These are phyloP conservation scores for Polypedilum pembai DNA, from an alignment of 1,140 invertebrate genomes.

Conservation along the genomic window DNA sequence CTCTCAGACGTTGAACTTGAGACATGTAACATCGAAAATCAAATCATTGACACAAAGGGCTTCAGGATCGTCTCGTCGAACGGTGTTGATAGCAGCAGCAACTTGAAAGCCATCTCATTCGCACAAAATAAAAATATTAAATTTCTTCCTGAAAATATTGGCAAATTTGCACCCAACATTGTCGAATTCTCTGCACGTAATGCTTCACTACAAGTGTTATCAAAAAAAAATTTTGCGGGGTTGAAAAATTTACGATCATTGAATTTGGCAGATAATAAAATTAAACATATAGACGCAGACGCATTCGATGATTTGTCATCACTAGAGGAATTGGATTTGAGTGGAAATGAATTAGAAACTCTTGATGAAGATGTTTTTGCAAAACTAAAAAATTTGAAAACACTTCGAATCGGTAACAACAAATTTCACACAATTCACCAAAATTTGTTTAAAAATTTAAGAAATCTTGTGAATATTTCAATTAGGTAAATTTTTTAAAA, in stretches of 20 bases:
- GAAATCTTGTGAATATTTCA: background rate
- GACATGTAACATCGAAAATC: background rate
- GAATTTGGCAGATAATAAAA: slow-evolving; percentile 12
- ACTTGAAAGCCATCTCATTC: background rate
- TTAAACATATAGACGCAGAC: background rate
- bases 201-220: background rate
- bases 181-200: background rate
- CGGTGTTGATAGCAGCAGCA: background rate
- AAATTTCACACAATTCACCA: background rate
- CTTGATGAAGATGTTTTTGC: background rate
- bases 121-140: slow-evolving; percentile 19
- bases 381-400: background rate
- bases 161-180: background rate
- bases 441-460: background rate
- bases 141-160: background rate
- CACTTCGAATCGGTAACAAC: background rate
- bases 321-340: background rate
- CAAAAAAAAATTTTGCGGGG: background rate
- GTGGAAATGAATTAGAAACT: background rate
- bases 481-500: background rate
- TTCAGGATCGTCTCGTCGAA: background rate
- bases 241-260: background rate
- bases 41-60: slow-evolving; percentile 5
- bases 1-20: background rate
- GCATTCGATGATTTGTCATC: slow-evolving; percentile 16